phyloP scores from a whole-genome alignment of 2,888 invertebrate genomes.

The Drosophila rubida region DNA sequence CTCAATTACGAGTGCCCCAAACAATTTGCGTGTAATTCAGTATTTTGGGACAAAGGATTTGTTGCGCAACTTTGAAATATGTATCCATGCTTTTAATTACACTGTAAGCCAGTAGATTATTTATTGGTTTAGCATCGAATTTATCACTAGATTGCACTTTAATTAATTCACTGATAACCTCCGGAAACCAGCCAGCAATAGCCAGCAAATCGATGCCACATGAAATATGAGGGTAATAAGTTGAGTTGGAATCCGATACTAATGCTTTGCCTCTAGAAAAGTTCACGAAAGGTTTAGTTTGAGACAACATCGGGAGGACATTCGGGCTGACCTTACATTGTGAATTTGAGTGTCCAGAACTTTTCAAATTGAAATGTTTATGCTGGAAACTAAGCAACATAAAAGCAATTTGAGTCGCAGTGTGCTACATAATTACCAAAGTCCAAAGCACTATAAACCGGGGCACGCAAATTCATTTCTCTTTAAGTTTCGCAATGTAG shows the following conservation, averaged over 20 bases:
- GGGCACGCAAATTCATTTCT: slow-evolving; percentile 3
- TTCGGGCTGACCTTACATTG: background rate
- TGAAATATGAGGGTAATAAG: slow-evolving; percentile 12
- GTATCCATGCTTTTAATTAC: background rate
- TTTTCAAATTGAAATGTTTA: slow-evolving; percentile 5
- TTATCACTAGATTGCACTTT: background rate
- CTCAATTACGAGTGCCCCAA: background rate
- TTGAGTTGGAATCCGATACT: background rate
- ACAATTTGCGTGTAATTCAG: background rate
- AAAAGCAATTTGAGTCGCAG: background rate
- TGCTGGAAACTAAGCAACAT: background rate
- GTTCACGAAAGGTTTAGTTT: slow-evolving; percentile 1
- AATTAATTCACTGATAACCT: slow-evolving; percentile 13
- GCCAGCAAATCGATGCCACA: background rate
- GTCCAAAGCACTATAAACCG: slow-evolving; percentile 2
- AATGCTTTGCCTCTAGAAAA: background rate
- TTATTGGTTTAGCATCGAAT: background rate
- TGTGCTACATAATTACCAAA: slow-evolving; percentile 5
- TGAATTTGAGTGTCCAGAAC: background rate
- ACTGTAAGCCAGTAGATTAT: background rate
- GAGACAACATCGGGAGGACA: background rate
- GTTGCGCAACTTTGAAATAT: background rate
- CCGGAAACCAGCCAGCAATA: background rate
- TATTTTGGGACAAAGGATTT: background rate
- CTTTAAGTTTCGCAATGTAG: slow-evolving; percentile 29